These are phyloP conservation scores for Agonopterix heracliana DNA, from an alignment of 2,888 invertebrate species.

Conservation along the genomic window DNA sequence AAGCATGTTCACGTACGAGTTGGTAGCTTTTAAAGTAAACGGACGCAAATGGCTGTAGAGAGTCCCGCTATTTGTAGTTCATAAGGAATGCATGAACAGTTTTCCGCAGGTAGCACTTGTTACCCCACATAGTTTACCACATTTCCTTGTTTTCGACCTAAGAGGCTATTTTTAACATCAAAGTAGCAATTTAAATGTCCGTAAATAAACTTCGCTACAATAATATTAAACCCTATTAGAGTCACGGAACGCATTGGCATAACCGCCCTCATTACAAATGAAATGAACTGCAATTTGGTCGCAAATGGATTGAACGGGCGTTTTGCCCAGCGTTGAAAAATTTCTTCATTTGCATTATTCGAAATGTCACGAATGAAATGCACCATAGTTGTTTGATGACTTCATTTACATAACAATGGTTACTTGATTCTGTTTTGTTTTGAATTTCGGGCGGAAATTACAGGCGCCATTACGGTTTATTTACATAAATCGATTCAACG, in stretches of 20 bases:
- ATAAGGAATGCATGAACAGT: too few relatives aligned
- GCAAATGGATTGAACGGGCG: constrained; percentile 48
- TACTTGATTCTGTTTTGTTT: constrained; percentile 7
- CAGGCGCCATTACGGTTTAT: not conserved
- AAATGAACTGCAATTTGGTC: constrained; percentile 59
- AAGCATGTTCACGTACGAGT: not conserved
- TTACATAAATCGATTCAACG: too few relatives aligned
- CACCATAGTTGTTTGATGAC: constrained; percentile 24
- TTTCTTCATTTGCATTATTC: constrained; percentile 49
- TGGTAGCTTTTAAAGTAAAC: too few relatives aligned
- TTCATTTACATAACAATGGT: constrained; percentile 16
- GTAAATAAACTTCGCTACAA: constrained; percentile 38
- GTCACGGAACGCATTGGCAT: constrained; percentile 49
- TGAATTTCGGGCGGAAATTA: not conserved
- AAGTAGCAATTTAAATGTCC: constrained; percentile 24
- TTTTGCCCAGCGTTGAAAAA: constrained; percentile 37
- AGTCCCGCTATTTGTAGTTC: too few relatives aligned
- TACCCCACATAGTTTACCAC: too few relatives aligned
- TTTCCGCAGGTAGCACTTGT: too few relatives aligned
- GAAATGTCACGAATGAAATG: constrained; percentile 29
- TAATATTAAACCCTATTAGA: constrained; percentile 47
- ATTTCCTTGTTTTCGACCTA: too few relatives aligned
- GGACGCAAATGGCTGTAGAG: too few relatives aligned
- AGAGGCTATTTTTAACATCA: constrained; percentile 11
- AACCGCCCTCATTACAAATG: constrained; percentile 51